phyloP scores from a whole-genome alignment of 2,797 vertebrate species.

The Pterois miles region DNA sequence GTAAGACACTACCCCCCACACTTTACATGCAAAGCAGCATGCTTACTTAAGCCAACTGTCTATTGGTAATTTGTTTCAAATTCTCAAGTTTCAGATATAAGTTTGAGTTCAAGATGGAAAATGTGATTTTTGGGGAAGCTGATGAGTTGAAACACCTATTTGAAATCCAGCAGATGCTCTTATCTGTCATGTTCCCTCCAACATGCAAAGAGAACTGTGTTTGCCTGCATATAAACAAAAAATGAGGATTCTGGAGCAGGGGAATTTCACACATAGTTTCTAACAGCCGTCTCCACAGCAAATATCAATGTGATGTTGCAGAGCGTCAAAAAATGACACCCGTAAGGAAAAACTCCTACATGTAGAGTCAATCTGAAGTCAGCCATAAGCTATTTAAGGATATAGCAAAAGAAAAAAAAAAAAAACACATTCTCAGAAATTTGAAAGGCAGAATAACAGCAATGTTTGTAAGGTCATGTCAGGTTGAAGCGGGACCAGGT shows the following conservation, averaged over 20 bases:
- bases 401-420: neutral
- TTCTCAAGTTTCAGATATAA: neutral
- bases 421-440: conserved; percentile 13
- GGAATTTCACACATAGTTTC: conserved; percentile 36
- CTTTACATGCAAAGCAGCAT: neutral
- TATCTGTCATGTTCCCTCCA: conserved; percentile 57
- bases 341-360: conserved; percentile 30
- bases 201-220: conserved; percentile 43
- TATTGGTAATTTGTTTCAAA: neutral
- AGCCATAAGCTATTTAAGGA: conserved; percentile 50
- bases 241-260: conserved; percentile 68
- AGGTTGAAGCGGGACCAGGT: conserved; percentile 23
- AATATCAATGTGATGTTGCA: conserved; percentile 61
- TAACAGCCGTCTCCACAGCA: conserved; percentile 40
- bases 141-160: conserved; percentile 37
- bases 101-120: neutral
- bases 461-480: conserved; percentile 42
- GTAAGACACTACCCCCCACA: neutral
- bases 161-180: conserved; percentile 63
- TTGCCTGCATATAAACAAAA: conserved; percentile 64
- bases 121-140: conserved; percentile 12
- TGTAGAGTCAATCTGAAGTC: conserved; percentile 36
- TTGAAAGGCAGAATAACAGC: conserved; percentile 31
- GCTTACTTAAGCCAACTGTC: neutral
- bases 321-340: conserved; percentile 57